Conservation (phyloP, 2,888 invertebrate genomes). For the Spisula subtruncata region DNA sequence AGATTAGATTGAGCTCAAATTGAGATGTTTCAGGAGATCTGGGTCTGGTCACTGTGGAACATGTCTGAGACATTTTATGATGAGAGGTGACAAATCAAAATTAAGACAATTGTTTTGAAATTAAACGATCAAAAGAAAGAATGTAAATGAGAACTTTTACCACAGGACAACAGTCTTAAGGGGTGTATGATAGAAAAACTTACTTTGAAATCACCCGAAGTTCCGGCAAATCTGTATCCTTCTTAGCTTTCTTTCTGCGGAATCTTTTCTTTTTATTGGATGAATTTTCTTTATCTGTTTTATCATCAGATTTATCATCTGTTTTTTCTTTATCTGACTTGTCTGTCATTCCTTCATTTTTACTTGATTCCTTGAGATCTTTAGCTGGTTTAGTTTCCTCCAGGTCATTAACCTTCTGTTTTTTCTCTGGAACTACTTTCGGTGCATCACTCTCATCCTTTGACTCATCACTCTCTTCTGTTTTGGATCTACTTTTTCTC, state of each 20-base stretch:
- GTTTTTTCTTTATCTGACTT: constrained; percentile 32
- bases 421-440: constrained; percentile 61
- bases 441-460: constrained; percentile 55
- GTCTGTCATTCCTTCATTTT: constrained; percentile 32
- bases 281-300: constrained; percentile 42
- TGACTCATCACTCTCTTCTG: constrained; percentile 49
- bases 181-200: constrained; percentile 22
- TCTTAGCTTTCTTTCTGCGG: constrained; percentile 74
- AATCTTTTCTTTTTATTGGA: constrained; percentile 63
- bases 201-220: constrained; percentile 83
- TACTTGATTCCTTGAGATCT: not conserved
- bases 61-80: too few relatives aligned
- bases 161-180: not conserved
- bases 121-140: too few relatives aligned
- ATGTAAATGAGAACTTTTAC: too few relatives aligned
- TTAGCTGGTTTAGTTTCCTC: not conserved
- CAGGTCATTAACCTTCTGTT: constrained; percentile 49
- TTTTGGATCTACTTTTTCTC: constrained; percentile 67
- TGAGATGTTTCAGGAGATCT: too few relatives aligned
- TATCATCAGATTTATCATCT: too few relatives aligned
- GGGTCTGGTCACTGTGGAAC: too few relatives aligned
- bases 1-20: too few relatives aligned
- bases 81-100: too few relatives aligned
- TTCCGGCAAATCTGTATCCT: constrained; percentile 76
- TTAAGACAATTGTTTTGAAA: too few relatives aligned